Percentiles rank a stretch among this genome's conserved stretches.
Conservation (phyloP, 2,113 vertebrate species). For the Craseonycteris thonglongyai region DNA sequence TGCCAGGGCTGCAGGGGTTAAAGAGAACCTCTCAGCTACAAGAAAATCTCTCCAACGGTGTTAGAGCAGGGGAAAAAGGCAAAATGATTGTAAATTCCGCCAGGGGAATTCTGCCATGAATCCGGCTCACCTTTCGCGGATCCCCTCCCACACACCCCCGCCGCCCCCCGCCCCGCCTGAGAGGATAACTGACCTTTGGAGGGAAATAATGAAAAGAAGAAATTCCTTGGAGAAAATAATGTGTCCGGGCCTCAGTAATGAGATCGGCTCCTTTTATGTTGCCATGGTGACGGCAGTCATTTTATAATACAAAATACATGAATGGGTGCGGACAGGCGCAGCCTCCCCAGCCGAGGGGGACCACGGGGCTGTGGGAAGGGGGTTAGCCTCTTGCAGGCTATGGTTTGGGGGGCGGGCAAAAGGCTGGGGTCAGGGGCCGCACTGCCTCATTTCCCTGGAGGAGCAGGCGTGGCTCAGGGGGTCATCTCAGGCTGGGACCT, state of each 20-base stretch:
- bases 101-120: slow-evolving; percentile 88
- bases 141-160: slow-evolving; percentile 85
- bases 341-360: slow-evolving; percentile 66
- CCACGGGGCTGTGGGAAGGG: slow-evolving; percentile 23
- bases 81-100: slow-evolving; percentile 92
- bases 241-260: slow-evolving; percentile 88
- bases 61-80: slow-evolving; percentile 82
- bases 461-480: rapidly evolving
- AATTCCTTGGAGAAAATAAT: slow-evolving; percentile 91
- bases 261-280: slow-evolving; percentile 88
- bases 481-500: not conserved
- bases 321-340: slow-evolving; percentile 78
- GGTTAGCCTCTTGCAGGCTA: slow-evolving; percentile 60
- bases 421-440: slow-evolving; percentile 31
- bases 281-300: slow-evolving; percentile 84
- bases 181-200: slow-evolving; percentile 98
- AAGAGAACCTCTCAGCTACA: slow-evolving; percentile 75
- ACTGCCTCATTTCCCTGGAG: slow-evolving; percentile 39
- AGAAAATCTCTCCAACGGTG: slow-evolving; percentile 76
- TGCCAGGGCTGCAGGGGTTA: slow-evolving; percentile 77
- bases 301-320: slow-evolving; percentile 88
- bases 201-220: slow-evolving; percentile 92
- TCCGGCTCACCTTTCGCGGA: slow-evolving; percentile 92
- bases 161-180: slow-evolving; percentile 86
- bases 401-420: slow-evolving; percentile 48